Base-by-base conservation (phyloP, 2,888 invertebrate species). In the Melieria crassipennis region DNA sequence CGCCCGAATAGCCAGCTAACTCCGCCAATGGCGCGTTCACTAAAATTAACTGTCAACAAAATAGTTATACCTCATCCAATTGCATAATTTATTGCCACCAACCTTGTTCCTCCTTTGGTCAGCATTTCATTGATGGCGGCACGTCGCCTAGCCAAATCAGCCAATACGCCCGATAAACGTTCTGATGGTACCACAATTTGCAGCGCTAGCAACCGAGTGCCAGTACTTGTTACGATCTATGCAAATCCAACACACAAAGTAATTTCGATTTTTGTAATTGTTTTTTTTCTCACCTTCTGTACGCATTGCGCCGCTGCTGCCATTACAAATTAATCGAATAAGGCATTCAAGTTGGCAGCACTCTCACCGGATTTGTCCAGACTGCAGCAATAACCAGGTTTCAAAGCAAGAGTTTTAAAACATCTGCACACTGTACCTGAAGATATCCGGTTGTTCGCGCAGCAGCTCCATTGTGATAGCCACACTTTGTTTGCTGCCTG, bases 231-330 rank as follows among this genome's bases (percentile, higher is more conserved):
- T 42, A 82, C 68, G 16, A 79, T 76, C 78, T 78, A 30, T 30
- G 30, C 30, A 30, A 30, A 30, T 30, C 30, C 30, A 30, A 30
- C 16, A 16, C 16, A 16, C 16, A 16, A 16, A 13, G n/a, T 48
- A 60, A 13, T 65, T 16, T 66, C 63, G 2, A 43, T 46, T 13
- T 1, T 10, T 7, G 16, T 55, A 11, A 5, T 7, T 42, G 43
- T 60, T 55, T 2, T 9, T 7, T 55, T 55, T 55, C 55, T 76
- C 82, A 95, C 95, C 88, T 94, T 93, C 79, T 92, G 90, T 1
- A 97, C 88, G 80, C 96, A 94, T 80, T 96, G 94, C 1, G 93
- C 91, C 1, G 94, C 92, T 10, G 94, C 90, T 0, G 98, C 94
- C 71, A 94, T 88, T 62, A 99, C 86, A 80, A 96, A 91, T 0